Conservation (phyloP, 2,888 invertebrate species). For the Aleiodes leptofemur region DNA sequence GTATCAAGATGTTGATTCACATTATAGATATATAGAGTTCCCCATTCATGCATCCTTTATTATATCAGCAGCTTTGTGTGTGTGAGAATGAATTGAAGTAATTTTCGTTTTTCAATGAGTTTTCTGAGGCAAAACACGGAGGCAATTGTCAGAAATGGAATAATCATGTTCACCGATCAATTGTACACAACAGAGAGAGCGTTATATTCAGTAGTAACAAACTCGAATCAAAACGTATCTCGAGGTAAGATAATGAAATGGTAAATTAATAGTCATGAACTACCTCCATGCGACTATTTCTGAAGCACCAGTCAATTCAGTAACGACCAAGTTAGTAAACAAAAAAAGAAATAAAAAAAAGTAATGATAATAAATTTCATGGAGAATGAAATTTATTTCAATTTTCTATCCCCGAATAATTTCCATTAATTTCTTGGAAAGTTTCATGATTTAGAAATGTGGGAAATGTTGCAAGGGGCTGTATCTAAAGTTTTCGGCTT, state of each 20-base stretch:
- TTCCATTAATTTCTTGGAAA: neutral
- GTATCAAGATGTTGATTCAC: constrained; percentile 20
- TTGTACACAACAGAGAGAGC: constrained; percentile 5
- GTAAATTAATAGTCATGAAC: neutral
- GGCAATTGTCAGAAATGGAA: constrained; percentile 31
- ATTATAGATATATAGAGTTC: constrained; percentile 36
- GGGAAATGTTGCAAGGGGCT: neutral
- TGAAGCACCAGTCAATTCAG: too few relatives aligned
- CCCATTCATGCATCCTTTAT: constrained; percentile 49
- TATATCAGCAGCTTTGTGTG: constrained; percentile 56
- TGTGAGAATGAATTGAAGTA: constrained; percentile 43
- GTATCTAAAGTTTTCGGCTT: neutral
- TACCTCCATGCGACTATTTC: neutral
- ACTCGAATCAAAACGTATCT: constrained; percentile 9
- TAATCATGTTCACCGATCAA: constrained; percentile 21
- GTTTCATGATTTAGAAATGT: constrained; percentile 1
- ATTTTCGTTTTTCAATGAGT: constrained; percentile 13
- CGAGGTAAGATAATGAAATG: constrained; percentile 38
- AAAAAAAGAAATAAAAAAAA: neutral
- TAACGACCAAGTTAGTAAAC: too few relatives aligned
- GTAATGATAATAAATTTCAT: neutral
- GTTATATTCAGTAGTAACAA: neutral
- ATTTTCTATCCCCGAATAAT: neutral
- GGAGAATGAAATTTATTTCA: neutral
- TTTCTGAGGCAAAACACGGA: constrained; percentile 14